Conservation (phyloP, 2,797 vertebrate genomes). For the Tapera naevia region DNA sequence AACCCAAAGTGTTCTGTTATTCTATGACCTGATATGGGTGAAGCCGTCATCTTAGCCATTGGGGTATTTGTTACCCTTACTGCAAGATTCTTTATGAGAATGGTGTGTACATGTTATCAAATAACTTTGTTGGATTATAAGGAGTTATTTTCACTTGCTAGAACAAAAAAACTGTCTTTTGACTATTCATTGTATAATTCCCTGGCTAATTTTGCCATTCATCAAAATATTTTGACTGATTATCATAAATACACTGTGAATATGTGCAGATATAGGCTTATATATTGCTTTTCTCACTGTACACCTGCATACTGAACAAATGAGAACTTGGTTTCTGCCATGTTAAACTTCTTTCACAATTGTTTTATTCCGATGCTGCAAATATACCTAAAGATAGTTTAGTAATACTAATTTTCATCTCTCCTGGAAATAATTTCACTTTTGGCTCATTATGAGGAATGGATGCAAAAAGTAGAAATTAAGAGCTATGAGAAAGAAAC, state of each 20-base stretch:
- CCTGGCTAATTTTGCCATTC: background rate
- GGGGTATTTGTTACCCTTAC: background rate
- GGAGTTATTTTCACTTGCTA: background rate
- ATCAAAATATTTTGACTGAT: slow-evolving; percentile 14
- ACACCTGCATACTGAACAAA: background rate
- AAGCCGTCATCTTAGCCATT: background rate
- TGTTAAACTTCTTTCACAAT: background rate
- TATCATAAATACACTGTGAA: background rate
- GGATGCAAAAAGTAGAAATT: background rate
- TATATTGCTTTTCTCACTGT: slow-evolving; percentile 1
- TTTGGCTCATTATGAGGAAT: background rate
- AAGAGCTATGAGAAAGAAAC: background rate
- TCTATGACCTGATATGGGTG: background rate
- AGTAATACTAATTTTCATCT: background rate
- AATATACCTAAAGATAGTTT: background rate
- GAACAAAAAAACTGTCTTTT: background rate
- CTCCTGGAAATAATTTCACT: background rate
- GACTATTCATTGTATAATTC: background rate
- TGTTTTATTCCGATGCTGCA: background rate
- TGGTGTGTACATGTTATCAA: background rate
- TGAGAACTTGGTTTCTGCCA: background rate
- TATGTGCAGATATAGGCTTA: background rate
- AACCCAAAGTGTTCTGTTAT: too few relatives aligned
- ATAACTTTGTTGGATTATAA: background rate
- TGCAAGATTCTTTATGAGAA: background rate